Percentiles rank a stretch among this genome's conserved stretches.
These are phyloP conservation scores for Zaprionus ghesquierei DNA, from an alignment of 1,140 invertebrate species.

Conservation along the genomic window DNA sequence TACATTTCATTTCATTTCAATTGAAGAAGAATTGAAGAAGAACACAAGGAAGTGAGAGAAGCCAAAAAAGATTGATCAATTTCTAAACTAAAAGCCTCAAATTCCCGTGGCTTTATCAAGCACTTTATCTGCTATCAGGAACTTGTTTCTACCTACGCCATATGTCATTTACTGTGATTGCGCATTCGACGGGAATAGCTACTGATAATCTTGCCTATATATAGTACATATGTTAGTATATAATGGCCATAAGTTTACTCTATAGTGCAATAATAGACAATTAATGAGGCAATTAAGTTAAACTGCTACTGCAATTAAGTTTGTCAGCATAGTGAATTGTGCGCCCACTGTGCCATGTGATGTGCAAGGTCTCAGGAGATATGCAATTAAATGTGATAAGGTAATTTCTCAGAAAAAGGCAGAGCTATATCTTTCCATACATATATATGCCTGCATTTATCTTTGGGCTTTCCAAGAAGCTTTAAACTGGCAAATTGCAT, in stretches of 20 bases:
- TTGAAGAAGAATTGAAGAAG: neutral
- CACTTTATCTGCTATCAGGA: neutral
- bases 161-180: neutral
- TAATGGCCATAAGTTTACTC: neutral
- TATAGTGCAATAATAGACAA: neutral
- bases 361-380: slow-evolving; percentile 10
- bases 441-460: no score
- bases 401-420: neutral
- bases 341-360: neutral
- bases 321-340: neutral
- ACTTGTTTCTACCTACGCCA: neutral
- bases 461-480: neutral
- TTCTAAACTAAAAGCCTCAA: no score
- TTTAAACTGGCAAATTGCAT: neutral
- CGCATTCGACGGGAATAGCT: neutral
- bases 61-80: neutral
- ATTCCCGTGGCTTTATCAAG: no score
- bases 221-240: no score
- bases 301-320: neutral
- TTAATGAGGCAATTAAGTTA: neutral
- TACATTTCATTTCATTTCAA: neutral
- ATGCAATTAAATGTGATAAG: slow-evolving; percentile 4
- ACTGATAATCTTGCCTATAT: neutral
- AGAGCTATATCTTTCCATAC: no score
- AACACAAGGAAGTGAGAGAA: neutral